Conservation (phyloP, 2,113 vertebrate species). For the Clinocottus analis region DNA sequence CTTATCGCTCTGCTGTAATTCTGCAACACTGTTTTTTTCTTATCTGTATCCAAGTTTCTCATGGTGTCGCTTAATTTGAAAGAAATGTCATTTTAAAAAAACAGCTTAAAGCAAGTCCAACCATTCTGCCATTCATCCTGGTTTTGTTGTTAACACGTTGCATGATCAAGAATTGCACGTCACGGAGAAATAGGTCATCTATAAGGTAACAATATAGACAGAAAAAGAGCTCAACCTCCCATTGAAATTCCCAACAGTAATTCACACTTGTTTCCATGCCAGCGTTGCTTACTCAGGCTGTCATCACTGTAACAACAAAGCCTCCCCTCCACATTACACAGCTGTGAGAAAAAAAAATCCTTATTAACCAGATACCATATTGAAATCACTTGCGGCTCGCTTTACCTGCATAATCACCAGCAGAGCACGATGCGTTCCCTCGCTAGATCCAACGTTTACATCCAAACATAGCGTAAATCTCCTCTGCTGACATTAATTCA, state of each 20-base stretch:
- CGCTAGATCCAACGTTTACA: neutral
- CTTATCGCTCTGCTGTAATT: constrained; percentile 9
- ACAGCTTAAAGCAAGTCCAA: neutral
- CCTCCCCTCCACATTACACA: constrained; percentile 18
- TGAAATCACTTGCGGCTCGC: constrained; percentile 31
- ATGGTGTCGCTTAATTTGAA: neutral
- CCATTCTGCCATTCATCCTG: neutral
- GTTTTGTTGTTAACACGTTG: neutral
- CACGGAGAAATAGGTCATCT: constrained; percentile 49
- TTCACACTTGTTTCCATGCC: constrained; percentile 49
- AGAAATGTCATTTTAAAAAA: neutral
- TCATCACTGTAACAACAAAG: constrained; percentile 62
- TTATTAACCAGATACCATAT: constrained; percentile 50
- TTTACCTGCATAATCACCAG: constrained; percentile 30
- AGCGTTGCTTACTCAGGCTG: constrained; percentile 35
- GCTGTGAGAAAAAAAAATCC: constrained; percentile 42
- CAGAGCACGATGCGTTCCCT: constrained; percentile 17
- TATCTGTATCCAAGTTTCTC: neutral
- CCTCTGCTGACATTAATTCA: neutral
- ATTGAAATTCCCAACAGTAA: constrained; percentile 49
- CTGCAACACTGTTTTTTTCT: neutral
- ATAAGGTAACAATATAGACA: constrained; percentile 24
- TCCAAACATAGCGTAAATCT: constrained; percentile 19
- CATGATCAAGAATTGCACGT: constrained; percentile 10
- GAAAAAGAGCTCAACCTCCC: constrained; percentile 33